A percentile compares a stretch with the other conserved stretches of the same genome.
Conservation (phyloP, 2,797 vertebrate species). For the Periophthalmus magnuspinnatus region DNA sequence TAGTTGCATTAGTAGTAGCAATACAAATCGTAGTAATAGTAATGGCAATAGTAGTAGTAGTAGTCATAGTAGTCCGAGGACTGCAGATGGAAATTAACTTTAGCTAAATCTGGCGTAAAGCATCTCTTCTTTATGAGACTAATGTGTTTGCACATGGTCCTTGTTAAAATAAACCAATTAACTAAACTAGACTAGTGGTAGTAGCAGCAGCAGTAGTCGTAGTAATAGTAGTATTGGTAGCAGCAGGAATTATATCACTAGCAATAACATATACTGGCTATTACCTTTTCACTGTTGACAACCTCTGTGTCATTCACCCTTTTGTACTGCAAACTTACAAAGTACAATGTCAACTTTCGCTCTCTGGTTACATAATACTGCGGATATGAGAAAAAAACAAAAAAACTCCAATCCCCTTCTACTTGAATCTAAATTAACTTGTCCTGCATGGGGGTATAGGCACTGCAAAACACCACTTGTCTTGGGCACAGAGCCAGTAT, state of each 20-base stretch:
- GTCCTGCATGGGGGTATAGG: background rate
- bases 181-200: too few relatives aligned
- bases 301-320: constrained; percentile 51
- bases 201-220: background rate
- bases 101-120: too few relatives aligned
- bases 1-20: too few relatives aligned
- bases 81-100: too few relatives aligned
- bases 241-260: background rate
- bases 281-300: constrained; percentile 27
- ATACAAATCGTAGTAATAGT: too few relatives aligned
- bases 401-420: background rate
- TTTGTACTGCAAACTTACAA: constrained; percentile 6
- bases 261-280: background rate
- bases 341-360: background rate
- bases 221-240: background rate
- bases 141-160: too few relatives aligned
- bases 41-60: too few relatives aligned
- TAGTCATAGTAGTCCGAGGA: too few relatives aligned
- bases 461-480: constrained; percentile 22
- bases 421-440: background rate
- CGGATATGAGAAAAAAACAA: background rate
- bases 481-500: constrained; percentile 17
- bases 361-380: background rate
- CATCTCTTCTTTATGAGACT: too few relatives aligned
- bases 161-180: too few relatives aligned